Percentiles rank a stretch among this genome's conserved stretches.
phyloP scores from a whole-genome alignment of 2,113 vertebrate species.

The Calcarius ornatus region DNA sequence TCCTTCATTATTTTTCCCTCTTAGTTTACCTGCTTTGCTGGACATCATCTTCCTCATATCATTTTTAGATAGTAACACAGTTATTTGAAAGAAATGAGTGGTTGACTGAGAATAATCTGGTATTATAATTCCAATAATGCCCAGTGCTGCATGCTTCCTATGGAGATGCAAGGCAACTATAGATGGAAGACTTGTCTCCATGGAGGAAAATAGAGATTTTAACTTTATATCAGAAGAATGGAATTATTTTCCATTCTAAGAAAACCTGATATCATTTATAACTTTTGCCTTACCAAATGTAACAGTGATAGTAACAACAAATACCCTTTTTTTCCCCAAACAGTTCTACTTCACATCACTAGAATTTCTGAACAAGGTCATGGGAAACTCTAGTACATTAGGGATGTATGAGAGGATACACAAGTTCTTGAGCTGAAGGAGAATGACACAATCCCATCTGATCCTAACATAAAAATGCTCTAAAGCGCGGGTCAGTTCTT shows the following conservation, averaged over 20 bases:
- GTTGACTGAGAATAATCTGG: neutral
- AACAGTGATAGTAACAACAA: neutral
- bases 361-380: neutral
- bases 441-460: neutral
- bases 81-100: neutral
- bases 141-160: neutral
- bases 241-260: neutral
- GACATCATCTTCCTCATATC: neutral
- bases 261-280: neutral
- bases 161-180: neutral
- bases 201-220: neutral
- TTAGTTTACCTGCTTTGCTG: neutral
- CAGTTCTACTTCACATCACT: neutral
- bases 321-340: accelerated
- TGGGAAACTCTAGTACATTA: neutral
- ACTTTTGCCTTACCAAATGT: neutral
- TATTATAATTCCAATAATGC: neutral
- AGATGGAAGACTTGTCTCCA: neutral
- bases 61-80: neutral
- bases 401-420: constrained; percentile 7
- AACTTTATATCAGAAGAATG: neutral
- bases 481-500: neutral
- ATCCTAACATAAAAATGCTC: neutral
- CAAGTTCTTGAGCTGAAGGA: neutral
- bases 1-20: neutral